Evolutionary conservation across 30 jellyfish, hydroid and myxozoan species (phyloP).

Genomic region (Hydractinia symbiolongicarpus): DNA sequence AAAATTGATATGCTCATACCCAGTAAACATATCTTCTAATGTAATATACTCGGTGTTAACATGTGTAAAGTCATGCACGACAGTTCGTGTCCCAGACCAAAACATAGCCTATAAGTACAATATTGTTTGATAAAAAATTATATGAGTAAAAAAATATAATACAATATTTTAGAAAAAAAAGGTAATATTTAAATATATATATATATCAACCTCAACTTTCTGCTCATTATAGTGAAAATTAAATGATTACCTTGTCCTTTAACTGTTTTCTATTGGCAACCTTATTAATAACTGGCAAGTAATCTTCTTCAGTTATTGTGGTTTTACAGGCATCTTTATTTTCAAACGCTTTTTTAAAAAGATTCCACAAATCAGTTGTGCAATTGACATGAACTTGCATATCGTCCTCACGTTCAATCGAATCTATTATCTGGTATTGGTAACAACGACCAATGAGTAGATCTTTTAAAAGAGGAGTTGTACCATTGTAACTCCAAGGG

Average conservation of each 20-base stretch:
- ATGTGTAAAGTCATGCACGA: conserved; percentile 5
- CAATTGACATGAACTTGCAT: conserved; percentile 19
- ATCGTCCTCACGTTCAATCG: neutral
- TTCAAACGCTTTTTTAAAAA: conserved; percentile 4
- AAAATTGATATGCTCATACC: neutral
- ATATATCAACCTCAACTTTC: neutral
- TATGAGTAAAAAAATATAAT: neutral
- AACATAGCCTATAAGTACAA: neutral
- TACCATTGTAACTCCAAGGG: conserved; percentile 19
- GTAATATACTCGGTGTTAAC: neutral
- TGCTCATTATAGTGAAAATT: neutral
- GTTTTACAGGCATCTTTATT: conserved; percentile 17
- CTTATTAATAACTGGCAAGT: neutral
- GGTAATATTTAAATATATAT: neutral
- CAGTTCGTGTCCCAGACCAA: conserved; percentile 9
- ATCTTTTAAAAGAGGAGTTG: conserved; percentile 13
- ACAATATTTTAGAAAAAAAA: neutral
- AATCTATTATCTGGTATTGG: conserved; percentile 9
- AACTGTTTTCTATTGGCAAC: neutral
- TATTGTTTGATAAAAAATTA: neutral
- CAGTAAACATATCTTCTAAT: conserved; percentile 20
- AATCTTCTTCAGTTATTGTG: neutral
- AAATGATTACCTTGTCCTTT: neutral
- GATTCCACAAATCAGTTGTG: conserved; percentile 17
- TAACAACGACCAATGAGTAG: conserved; percentile 20